phyloP scores from a whole-genome alignment of 2,113 vertebrate genomes.

The Pygoscelis antarcticus region DNA sequence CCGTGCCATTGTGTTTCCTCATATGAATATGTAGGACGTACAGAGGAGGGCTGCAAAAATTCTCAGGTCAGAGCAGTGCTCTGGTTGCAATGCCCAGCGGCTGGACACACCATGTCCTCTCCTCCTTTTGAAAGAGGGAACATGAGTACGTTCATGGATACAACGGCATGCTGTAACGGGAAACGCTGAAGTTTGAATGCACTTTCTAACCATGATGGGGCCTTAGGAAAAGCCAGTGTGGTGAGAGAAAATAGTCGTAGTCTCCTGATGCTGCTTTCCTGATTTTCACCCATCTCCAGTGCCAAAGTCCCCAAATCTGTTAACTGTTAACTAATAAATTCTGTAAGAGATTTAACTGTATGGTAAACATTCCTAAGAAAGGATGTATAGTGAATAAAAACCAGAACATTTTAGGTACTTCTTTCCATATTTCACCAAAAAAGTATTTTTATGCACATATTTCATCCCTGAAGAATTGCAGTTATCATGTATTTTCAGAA shows the following conservation, averaged over 20 bases:
- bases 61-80: not conserved
- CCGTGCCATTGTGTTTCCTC: rapidly evolving
- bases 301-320: not conserved
- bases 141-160: rapidly evolving
- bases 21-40: rapidly evolving
- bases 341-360: not conserved
- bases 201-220: not conserved
- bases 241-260: not conserved
- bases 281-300: not conserved
- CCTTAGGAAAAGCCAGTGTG: not conserved
- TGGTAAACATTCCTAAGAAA: not conserved
- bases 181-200: not conserved
- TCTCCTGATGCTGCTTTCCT: not conserved
- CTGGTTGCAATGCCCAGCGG: too few species aligned
- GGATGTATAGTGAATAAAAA: not conserved
- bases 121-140: not conserved
- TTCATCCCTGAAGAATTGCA: not conserved
- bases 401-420: not conserved
- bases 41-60: not conserved
- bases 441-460: not conserved
- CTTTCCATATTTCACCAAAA: not conserved
- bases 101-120: not conserved
- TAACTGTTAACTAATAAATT: not conserved
- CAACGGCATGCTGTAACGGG: rapidly evolving
- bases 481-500: not conserved